These are phyloP conservation scores for Podabrus alpinus DNA, from an alignment of 2,888 invertebrate genomes.

Conservation along the genomic window DNA sequence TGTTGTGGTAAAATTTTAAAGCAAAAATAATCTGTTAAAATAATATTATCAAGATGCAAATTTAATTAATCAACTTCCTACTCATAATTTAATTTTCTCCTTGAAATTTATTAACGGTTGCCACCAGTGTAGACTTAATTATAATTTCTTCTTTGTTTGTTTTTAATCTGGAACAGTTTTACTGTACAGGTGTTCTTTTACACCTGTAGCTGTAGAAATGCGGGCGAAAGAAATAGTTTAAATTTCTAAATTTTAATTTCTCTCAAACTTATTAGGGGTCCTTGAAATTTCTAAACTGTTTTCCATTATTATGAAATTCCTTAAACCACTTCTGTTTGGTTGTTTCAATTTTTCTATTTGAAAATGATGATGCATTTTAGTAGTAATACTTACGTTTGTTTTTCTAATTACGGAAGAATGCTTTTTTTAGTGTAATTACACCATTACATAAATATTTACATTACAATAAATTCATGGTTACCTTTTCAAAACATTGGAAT, in stretches of 20 bases:
- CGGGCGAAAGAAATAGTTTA: not conserved
- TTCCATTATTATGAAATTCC: not conserved
- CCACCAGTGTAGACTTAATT: not conserved
- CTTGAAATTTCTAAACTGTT: not conserved
- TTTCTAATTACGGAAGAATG: not conserved
- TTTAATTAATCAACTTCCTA: not conserved
- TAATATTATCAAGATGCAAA: not conserved
- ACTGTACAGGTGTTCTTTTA: not conserved
- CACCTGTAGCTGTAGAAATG: not conserved
- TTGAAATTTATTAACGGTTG: not conserved
- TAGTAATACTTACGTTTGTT: not conserved
- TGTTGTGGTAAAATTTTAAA: not conserved
- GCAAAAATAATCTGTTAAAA: not conserved
- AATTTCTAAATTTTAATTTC: not conserved
- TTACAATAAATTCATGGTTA: not conserved
- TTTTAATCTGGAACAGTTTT: not conserved
- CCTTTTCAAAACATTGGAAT: too few relatives aligned
- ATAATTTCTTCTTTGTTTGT: not conserved
- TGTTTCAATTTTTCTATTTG: not conserved
- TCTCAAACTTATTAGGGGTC: not conserved
- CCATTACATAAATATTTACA: not conserved
- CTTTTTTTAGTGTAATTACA: not conserved
- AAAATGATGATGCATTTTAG: not conserved
- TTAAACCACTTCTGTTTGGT: not conserved
- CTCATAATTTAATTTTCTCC: not conserved